phyloP scores from a whole-genome alignment of 2,113 vertebrate species.

The Nycticryphes semicollaris region DNA sequence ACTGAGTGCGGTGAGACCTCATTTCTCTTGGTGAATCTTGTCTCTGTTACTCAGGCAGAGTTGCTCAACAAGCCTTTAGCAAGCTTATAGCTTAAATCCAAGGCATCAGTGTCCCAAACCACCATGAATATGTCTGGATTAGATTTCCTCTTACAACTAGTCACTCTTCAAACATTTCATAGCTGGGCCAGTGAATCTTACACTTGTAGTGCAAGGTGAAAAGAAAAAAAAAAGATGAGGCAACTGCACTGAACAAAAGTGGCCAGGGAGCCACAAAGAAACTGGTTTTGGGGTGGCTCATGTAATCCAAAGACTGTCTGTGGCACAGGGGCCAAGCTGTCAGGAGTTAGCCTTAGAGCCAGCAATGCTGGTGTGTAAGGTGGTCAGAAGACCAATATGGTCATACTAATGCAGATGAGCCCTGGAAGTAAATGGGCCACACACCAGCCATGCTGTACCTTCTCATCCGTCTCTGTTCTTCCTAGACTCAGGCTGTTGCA shows the following conservation, averaged over 20 bases:
- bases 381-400: background rate
- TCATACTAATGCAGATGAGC: background rate
- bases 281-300: background rate
- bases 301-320: background rate
- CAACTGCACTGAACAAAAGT: background rate
- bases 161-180: background rate
- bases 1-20: background rate
- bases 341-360: background rate
- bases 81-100: background rate
- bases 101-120: background rate
- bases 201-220: background rate
- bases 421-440: background rate
- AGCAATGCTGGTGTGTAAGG: background rate
- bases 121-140: background rate
- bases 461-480: background rate
- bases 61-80: background rate
- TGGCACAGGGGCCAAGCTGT: background rate
- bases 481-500: background rate
- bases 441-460: accelerated
- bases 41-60: background rate
- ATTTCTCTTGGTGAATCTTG: background rate
- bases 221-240: background rate
- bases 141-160: background rate
- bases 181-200: background rate
- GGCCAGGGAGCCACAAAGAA: background rate